Conservation (phyloP, 2,888 invertebrate genomes). For the Lissocephala sabroskyi region DNA sequence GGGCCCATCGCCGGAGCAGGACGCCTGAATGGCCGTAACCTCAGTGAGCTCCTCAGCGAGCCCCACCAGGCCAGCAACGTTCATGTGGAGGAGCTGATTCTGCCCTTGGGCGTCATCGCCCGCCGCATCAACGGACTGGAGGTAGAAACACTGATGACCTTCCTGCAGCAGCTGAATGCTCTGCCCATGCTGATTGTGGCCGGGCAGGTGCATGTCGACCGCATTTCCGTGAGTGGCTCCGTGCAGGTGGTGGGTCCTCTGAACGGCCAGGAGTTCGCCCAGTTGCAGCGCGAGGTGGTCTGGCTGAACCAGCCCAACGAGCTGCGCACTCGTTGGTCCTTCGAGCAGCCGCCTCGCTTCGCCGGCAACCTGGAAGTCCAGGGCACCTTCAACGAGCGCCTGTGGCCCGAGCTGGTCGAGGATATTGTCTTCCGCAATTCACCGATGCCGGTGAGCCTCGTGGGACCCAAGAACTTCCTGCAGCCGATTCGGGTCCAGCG, state of each 20-base stretch:
- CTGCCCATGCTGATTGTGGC: constrained; percentile 65
- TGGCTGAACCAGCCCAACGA: constrained; percentile 71
- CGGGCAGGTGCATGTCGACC: constrained; percentile 72
- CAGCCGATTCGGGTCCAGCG: constrained; percentile 53
- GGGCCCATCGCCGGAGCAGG: constrained; percentile 64
- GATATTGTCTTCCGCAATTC: constrained; percentile 70
- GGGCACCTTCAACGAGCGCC: constrained; percentile 64
- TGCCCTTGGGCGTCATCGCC: constrained; percentile 62
- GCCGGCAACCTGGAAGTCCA: constrained; percentile 47
- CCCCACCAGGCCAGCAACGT: constrained; percentile 44
- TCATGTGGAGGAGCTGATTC: constrained; percentile 58
- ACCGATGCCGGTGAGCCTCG: constrained; percentile 31
- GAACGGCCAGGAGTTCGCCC: constrained; percentile 53
- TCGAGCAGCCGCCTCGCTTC: constrained; percentile 53
- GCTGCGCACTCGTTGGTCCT: constrained; percentile 55
- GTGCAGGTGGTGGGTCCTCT: constrained; percentile 45
- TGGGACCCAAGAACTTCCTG: constrained; percentile 51
- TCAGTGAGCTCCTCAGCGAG: constrained; percentile 57
- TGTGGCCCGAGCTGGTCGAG: constrained; percentile 68
- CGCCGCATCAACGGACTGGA: constrained; percentile 69
- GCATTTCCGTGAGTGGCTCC: constrained; percentile 65
- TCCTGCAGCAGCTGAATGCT: constrained; percentile 58
- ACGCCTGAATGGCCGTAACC: constrained; percentile 61
- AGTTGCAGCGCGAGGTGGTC: constrained; percentile 67
- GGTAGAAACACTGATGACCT: constrained; percentile 56